Evolutionary conservation across 2,888 invertebrate genomes (phyloP).

Genomic region (Standfussiana lucernea): DNA sequence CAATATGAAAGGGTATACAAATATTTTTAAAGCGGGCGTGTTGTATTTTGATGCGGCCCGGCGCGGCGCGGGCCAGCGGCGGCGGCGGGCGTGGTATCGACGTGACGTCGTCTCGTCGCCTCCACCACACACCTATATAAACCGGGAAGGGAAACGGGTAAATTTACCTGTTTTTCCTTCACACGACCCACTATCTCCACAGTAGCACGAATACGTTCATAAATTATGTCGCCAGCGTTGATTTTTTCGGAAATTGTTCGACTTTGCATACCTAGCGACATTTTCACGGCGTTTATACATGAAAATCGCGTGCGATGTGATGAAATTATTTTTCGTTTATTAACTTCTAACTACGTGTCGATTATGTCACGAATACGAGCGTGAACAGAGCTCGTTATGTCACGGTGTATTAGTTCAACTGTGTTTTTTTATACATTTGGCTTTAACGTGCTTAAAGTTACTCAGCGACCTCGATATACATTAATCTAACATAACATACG

Average conservation of each 20-base stretch:
- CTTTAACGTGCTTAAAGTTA: slow-evolving; percentile 37
- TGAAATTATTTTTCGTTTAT: slow-evolving; percentile 48
- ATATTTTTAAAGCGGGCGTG: slow-evolving; percentile 74
- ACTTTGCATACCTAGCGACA: slow-evolving; percentile 41
- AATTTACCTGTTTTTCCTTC: slow-evolving; percentile 72
- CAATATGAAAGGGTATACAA: slow-evolving; percentile 72
- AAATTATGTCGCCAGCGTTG: slow-evolving; percentile 43
- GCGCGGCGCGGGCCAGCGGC: slow-evolving; percentile 42
- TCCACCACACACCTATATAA: slow-evolving; percentile 50
- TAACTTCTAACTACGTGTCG: slow-evolving; percentile 55
- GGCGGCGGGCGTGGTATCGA: slow-evolving; percentile 69
- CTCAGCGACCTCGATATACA: slow-evolving; percentile 31
- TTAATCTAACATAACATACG: slow-evolving; percentile 54
- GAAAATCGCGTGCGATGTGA: slow-evolving; percentile 48
- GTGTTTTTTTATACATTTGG: slow-evolving; percentile 31
- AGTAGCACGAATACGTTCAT: slow-evolving; percentile 50
- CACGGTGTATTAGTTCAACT: slow-evolving; percentile 33
- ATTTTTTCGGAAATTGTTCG: slow-evolving; percentile 47
- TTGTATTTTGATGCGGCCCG: slow-evolving; percentile 72
- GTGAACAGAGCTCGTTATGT: slow-evolving; percentile 51
- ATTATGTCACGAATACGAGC: slow-evolving; percentile 52
- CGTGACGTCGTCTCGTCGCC: slow-evolving; percentile 65
- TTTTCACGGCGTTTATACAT: slow-evolving; percentile 28
- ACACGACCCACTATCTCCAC: slow-evolving; percentile 60
- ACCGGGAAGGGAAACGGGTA: slow-evolving; percentile 67